Conservation (phyloP, 2,888 invertebrate genomes). For the Peribatodes rhomboidaria region DNA sequence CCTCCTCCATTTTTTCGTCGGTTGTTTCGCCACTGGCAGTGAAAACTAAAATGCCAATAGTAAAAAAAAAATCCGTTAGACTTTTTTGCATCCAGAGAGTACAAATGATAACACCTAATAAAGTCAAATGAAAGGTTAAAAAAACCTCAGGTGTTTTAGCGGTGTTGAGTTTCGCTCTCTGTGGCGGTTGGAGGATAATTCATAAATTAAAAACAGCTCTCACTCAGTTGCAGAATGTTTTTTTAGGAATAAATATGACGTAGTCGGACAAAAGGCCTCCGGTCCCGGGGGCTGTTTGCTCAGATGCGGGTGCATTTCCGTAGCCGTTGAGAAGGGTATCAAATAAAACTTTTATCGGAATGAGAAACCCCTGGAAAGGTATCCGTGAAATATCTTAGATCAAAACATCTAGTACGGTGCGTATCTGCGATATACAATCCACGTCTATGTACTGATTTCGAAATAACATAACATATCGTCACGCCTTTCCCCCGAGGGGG, state of each 20-base stretch:
- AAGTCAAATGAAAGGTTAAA: neutral
- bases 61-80: neutral
- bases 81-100: neutral
- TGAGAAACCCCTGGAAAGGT: too few species aligned
- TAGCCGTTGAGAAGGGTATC: neutral
- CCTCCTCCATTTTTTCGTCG: too few species aligned
- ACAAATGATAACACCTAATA: neutral
- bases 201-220: conserved; percentile 50
- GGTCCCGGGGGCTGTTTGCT: conserved; percentile 25
- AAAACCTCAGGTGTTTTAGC: conserved; percentile 37
- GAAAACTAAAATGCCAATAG: too few species aligned
- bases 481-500: too few species aligned
- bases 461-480: too few species aligned
- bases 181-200: conserved; percentile 45
- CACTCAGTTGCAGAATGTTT: conserved; percentile 40
- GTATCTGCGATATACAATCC: too few species aligned
- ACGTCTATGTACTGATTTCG: too few species aligned
- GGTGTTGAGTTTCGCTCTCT: conserved; percentile 30
- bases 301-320: conserved; percentile 13
- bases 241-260: conserved; percentile 42
- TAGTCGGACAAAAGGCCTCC: conserved; percentile 40
- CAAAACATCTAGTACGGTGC: too few species aligned
- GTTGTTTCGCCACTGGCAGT: too few species aligned
- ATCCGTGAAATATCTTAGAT: too few species aligned
- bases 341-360: conserved; percentile 3